A percentile compares a stretch with the other conserved stretches of the same genome.
These are phyloP conservation scores for Isichthys henryi DNA, from an alignment of 2,113 vertebrate genomes.

Conservation along the genomic window DNA sequence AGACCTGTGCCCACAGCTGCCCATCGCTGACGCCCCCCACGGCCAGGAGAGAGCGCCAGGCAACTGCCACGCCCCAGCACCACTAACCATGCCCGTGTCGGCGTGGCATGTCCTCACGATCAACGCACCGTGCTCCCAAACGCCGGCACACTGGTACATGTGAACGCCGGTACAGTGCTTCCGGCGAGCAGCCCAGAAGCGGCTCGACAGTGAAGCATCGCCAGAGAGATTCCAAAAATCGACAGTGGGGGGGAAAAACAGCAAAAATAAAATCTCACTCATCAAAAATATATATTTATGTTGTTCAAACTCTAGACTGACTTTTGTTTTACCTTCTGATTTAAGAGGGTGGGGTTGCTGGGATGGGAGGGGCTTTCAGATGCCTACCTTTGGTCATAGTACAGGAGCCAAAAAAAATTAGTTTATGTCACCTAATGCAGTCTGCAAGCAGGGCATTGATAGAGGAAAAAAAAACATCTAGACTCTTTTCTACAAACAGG, in stretches of 20 bases:
- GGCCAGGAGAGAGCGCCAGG: neutral
- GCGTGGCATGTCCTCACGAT: neutral
- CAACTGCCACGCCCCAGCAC: neutral
- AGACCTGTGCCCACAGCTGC: slow-evolving; percentile 52
- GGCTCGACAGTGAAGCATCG: neutral
- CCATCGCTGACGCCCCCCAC: slow-evolving; percentile 44
- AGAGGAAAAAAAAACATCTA: neutral
- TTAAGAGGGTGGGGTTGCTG: neutral
- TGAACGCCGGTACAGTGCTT: neutral
- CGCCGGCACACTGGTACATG: too few species aligned
- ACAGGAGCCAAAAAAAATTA: neutral
- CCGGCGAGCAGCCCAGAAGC: neutral
- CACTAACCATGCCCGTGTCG: neutral
- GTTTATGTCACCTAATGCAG: neutral
- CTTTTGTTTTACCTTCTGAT: neutral
- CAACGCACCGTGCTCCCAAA: neutral
- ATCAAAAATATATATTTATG: neutral
- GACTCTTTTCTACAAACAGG: neutral
- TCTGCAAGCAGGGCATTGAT: neutral
- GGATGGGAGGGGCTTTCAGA: neutral
- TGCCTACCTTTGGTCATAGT: neutral
- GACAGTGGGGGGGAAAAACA: neutral
- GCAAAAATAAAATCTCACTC: neutral
- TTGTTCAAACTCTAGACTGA: neutral
- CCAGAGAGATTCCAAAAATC: neutral